phyloP scores from a whole-genome alignment of 2,888 invertebrate genomes.

The Exephanes ischioxanthus region DNA sequence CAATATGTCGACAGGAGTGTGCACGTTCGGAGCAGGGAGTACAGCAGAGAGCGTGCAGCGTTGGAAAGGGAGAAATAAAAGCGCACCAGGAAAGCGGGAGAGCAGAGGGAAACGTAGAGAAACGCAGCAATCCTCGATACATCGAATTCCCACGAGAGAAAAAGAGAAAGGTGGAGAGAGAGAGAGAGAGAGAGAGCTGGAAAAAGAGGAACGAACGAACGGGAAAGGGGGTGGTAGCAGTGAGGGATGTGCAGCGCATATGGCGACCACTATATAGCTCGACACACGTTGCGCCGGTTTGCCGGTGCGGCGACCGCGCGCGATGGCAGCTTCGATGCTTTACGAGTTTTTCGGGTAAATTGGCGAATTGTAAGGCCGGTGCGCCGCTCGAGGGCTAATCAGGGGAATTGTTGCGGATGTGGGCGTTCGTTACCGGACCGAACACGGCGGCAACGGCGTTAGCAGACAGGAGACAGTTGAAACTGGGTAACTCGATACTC shows the following conservation, averaged over 20 bases:
- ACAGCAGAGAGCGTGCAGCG: conserved; percentile 33
- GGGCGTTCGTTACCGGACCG: conserved; percentile 79
- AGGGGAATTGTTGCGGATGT: conserved; percentile 82
- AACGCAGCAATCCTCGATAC: conserved; percentile 66
- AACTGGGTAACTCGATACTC: conserved; percentile 81
- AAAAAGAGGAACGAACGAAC: conserved; percentile 62
- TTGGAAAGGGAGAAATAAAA: conserved; percentile 64
- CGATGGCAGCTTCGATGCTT: conserved; percentile 77
- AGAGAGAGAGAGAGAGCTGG: conserved; percentile 61
- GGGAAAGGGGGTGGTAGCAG: conserved; percentile 62
- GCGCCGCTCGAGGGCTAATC: conserved; percentile 77
- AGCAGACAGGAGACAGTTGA: conserved; percentile 57
- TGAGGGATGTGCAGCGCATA: conserved; percentile 73
- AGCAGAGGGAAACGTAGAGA: conserved; percentile 65
- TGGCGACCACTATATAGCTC: conserved; percentile 67
- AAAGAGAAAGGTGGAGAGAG: conserved; percentile 64
- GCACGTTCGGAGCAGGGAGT: conserved; percentile 13
- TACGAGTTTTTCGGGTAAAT: conserved; percentile 82
- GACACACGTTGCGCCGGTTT: conserved; percentile 65
- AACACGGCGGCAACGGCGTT: conserved; percentile 56
- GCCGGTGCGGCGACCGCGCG: conserved; percentile 67
- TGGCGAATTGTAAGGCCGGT: conserved; percentile 81
- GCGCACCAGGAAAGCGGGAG: conserved; percentile 51
- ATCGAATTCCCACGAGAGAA: conserved; percentile 63
- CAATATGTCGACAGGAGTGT: conserved; percentile 66